A percentile compares a stretch with the other conserved stretches of the same genome.
phyloP scores from a whole-genome alignment of 2,113 vertebrate genomes.

The Oreochromis tanganicae region DNA sequence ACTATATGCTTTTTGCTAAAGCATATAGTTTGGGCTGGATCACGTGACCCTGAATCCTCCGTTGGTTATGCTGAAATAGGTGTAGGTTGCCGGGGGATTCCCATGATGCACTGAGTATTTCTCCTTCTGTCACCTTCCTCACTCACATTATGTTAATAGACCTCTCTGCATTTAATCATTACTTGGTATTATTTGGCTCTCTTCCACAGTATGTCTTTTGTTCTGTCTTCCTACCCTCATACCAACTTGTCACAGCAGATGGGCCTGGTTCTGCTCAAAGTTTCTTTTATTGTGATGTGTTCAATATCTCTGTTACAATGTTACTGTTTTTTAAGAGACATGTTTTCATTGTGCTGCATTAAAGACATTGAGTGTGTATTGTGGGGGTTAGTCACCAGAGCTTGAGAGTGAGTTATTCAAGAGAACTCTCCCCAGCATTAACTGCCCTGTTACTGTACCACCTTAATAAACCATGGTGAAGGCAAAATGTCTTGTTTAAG shows the following conservation, averaged over 20 bases:
- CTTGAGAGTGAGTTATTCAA: neutral
- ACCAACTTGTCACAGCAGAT: neutral
- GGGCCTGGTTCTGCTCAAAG: neutral
- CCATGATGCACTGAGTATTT: accelerated
- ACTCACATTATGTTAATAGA: neutral
- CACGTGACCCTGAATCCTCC: neutral
- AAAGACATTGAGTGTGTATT: neutral
- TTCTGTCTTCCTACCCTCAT: neutral
- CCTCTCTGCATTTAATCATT: neutral
- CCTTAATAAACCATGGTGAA: no score
- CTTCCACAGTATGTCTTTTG: neutral
- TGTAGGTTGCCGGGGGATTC: accelerated
- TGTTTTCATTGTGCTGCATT: neutral
- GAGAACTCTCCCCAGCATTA: neutral
- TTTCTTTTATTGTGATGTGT: neutral
- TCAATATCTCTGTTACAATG: neutral
- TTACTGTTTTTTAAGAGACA: neutral
- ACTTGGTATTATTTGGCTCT: neutral
- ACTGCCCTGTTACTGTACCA: neutral
- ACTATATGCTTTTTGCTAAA: neutral
- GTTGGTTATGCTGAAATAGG: accelerated
- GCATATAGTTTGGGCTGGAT: no score
- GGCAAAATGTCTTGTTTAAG: no score
- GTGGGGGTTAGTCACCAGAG: neutral
- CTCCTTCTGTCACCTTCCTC: neutral